Evolutionary conservation across 2,113 vertebrate species (phyloP).

Genomic region (Channa maculata): DNA sequence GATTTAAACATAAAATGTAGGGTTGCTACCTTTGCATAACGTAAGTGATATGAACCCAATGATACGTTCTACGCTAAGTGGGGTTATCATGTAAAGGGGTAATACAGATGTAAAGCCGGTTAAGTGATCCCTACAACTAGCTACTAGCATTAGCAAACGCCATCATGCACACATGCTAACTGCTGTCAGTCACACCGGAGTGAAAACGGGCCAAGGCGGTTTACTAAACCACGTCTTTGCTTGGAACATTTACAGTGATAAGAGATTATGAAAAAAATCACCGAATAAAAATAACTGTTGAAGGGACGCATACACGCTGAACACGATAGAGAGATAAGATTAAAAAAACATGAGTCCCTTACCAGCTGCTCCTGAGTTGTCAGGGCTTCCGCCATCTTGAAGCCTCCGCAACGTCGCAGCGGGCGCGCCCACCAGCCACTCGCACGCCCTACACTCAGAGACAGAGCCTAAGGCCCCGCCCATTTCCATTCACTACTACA

Average conservation of each 20-base stretch:
- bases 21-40: background rate
- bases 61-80: too few relatives aligned
- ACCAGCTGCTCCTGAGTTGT: constrained; percentile 87
- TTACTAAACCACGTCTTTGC: constrained; percentile 24
- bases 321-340: background rate
- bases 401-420: constrained; percentile 84
- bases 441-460: constrained; percentile 45
- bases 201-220: constrained; percentile 60
- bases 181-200: constrained; percentile 76
- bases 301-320: background rate
- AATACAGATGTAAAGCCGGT: constrained; percentile 33
- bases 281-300: background rate
- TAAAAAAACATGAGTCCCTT: constrained; percentile 67
- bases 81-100: background rate
- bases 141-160: constrained; percentile 51
- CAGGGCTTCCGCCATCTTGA: constrained; percentile 89
- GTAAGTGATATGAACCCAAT: too few relatives aligned
- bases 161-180: constrained; percentile 70
- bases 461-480: constrained; percentile 38
- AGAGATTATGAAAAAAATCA: background rate
- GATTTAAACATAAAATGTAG: accelerated
- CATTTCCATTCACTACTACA: background rate
- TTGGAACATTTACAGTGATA: background rate
- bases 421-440: constrained; percentile 78
- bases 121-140: constrained; percentile 10